Evolutionary conservation across 2,888 invertebrate genomes (phyloP), one percentile per base, ranked within the genome.

Genomic region (Orthosia gothica): DNA sequence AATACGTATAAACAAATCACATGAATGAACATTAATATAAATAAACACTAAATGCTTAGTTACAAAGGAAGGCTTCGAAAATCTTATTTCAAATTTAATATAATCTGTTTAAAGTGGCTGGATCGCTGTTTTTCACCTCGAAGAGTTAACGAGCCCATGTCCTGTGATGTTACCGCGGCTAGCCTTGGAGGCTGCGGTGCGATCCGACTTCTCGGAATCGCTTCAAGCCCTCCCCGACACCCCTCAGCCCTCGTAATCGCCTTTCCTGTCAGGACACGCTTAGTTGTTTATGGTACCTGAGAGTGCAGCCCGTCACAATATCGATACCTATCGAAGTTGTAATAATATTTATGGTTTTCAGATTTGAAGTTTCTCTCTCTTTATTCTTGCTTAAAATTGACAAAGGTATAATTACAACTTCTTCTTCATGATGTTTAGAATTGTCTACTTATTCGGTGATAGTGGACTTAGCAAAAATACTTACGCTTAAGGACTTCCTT

Each of bases 101-200:
- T 91, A 92, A 92, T 90, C 89, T 88, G 90, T 88, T 89, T 89
- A 88, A 78, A 82, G 90, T 91, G 90, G 76, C 73, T 81, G 83
- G 72, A 78, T 79, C 69, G 75, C 87, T 91, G 92, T 94, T 95
- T 95, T 95, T 95, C 93, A 93, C 93, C 90, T 94, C 92, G 89
- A 85, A 87, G 90, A 94, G 93, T 94, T 94, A 95, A 96, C 95
- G 94, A 95, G 95, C 93, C 82, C 85, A 76, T 83, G 88, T 90
- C 90, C 88, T 95, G 93, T 95, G 95, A 95, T 94, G 94, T 95
- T 93, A 92, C 95, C 95, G 95, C 95, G 89, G 89, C 88, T 89
- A 91, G 92, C 91, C 92, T 92, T 89, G 92, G 94, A 94, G 93
- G 93, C 93, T 93, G 92, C 89, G 89, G 84, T 89, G 89, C 89